These are phyloP conservation scores for Scartelaos histophorus DNA, from an alignment of 2,113 vertebrate genomes.

Conservation along the genomic window DNA sequence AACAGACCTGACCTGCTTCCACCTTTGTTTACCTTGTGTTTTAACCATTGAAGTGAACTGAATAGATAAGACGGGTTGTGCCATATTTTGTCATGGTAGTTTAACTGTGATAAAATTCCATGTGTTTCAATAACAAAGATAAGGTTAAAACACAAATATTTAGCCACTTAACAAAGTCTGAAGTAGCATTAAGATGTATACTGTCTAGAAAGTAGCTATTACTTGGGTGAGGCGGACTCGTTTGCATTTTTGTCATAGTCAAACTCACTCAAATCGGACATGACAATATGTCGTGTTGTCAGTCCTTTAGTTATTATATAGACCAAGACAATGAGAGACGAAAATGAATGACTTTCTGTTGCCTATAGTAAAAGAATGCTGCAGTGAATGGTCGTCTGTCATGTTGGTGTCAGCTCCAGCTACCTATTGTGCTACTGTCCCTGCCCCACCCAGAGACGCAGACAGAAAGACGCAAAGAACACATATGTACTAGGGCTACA, in stretches of 20 bases:
- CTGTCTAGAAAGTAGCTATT: neutral
- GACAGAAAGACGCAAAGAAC: too few species aligned
- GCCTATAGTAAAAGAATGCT: too few species aligned
- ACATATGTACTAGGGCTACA: too few species aligned
- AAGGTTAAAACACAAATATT: neutral
- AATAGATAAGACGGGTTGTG: neutral
- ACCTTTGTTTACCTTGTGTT: neutral
- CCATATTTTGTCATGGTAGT: neutral
- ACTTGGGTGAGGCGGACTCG: neutral
- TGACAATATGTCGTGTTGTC: neutral
- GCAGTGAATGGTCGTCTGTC: too few species aligned
- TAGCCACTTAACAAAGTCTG: too few species aligned
- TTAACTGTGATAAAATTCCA: neutral
- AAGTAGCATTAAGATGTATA: neutral
- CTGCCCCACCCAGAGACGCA: too few species aligned
- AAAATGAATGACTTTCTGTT: too few species aligned
- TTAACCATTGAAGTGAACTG: constrained; percentile 19
- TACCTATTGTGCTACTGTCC: too few species aligned
- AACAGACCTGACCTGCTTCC: neutral
- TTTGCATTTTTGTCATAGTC: constrained; percentile 1
- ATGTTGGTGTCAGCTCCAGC: too few species aligned
- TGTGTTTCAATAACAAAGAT: neutral
- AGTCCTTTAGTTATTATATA: neutral
- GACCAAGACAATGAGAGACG: too few species aligned
- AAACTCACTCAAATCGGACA: neutral